Evolutionary conservation across 1,140 invertebrate genomes (phyloP).

Genomic region (Grapholita molesta): DNA sequence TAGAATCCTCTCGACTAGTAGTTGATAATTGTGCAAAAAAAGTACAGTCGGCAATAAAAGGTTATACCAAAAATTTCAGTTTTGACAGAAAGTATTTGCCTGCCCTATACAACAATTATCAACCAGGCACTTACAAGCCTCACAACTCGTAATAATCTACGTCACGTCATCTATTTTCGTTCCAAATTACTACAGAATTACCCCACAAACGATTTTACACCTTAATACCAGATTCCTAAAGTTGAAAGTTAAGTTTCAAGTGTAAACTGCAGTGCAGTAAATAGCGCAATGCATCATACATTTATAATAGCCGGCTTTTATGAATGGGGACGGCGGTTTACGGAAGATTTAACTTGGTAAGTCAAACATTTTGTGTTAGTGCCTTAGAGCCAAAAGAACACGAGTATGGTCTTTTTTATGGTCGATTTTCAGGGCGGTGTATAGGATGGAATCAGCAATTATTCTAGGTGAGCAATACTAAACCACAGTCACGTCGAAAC

Average conservation of each 20-base stretch:
- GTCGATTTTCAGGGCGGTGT: too few relatives aligned
- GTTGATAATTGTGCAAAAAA: too few relatives aligned
- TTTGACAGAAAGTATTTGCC: too few relatives aligned
- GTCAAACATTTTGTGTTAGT: background rate
- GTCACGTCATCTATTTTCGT: background rate
- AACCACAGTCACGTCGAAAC: too few relatives aligned
- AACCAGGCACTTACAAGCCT: background rate
- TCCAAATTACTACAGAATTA: background rate
- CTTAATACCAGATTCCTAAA: background rate
- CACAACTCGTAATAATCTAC: background rate
- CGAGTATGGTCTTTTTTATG: too few relatives aligned
- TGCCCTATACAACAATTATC: too few relatives aligned
- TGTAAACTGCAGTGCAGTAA: background rate
- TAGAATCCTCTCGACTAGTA: too few relatives aligned
- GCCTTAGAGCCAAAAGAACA: too few relatives aligned
- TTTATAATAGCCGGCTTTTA: background rate
- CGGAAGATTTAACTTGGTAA: background rate
- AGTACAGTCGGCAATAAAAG: too few relatives aligned
- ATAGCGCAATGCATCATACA: background rate
- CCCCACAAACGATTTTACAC: background rate
- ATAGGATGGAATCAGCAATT: too few relatives aligned
- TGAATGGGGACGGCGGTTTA: background rate
- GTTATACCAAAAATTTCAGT: too few relatives aligned
- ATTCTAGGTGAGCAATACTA: too few relatives aligned
- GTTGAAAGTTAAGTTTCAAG: background rate